Percentiles rank a stretch among this genome's conserved stretches.
phyloP scores from a whole-genome alignment of 64 coral and sea anemone species.

The Actinia equina region DNA sequence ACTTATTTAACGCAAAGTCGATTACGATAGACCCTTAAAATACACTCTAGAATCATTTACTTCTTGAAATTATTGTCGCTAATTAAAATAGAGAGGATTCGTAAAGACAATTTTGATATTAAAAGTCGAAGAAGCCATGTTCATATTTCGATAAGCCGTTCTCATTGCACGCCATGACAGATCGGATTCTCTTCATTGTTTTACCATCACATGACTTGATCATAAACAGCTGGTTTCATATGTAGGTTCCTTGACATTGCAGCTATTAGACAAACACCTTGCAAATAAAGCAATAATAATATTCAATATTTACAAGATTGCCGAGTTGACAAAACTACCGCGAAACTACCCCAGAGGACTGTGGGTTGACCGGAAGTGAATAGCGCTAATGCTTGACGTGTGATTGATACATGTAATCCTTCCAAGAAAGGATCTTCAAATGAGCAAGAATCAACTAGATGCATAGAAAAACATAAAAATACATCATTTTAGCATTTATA shows the following conservation, averaged over 20 bases:
- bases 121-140: background rate
- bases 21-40: background rate
- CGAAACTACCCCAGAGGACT: background rate
- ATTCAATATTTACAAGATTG: background rate
- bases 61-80: background rate
- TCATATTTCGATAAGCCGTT: background rate
- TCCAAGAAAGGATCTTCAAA: slow-evolving; percentile 15
- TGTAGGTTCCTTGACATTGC: background rate
- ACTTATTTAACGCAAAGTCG: background rate
- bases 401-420: background rate
- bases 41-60: background rate
- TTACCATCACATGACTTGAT: background rate
- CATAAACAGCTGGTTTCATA: background rate
- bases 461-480: background rate
- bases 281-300: background rate
- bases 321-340: background rate
- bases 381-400: no score
- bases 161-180: background rate
- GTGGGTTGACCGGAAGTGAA: background rate
- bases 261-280: background rate
- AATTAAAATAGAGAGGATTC: background rate
- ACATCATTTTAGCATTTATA: background rate
- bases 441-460: background rate
- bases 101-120: background rate
- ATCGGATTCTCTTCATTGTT: background rate